Base-by-base conservation (phyloP, 2,113 vertebrate species). In the Sciurus niger region DNA sequence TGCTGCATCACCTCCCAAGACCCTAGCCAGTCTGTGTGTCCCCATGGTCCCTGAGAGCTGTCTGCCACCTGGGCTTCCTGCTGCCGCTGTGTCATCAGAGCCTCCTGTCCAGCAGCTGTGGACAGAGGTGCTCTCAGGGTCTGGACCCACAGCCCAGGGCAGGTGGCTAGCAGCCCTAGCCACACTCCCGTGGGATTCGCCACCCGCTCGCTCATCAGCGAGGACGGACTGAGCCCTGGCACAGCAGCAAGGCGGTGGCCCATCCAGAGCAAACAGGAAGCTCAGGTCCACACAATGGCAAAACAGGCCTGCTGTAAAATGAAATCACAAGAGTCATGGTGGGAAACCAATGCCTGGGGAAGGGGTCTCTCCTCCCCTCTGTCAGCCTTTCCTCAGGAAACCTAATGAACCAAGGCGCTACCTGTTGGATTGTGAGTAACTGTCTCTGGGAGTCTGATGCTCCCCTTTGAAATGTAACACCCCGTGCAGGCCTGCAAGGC, bases 1-100 rank as follows among this genome's bases (percentile, higher is more conserved):
- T 3, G 32, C 16, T 1, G 3, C 80, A 28, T 16, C 88, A 40
- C 51, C 12, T 22, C 34, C 12, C 51, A 60, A 0, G 20, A 53
- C 53, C 53, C 51, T 20, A 51, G 60, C 68, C 12, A 22, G 4
- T n/a, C 67, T 43, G 10, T 3, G 8, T 32, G 65, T 9, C 40
- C 32, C 46, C 37, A 74, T 18, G 34, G 18, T 40, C 53, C 8
- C 24, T 20, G 1, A 20, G 55, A 30, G 18, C 67, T 17, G 34
- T 53, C 67, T 24, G 16, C 20, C 51, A 8, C 60, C 25, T 24
- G n/a, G 3, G 11, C 43, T 53, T 58, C 32, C 46, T 2, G 0
- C 1, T 2, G 0, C 1, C 24, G 6, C 28, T 1, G 28, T 12
- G 58, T 68, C 86, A 16, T 2, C 8, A 10, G 76, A 82, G 58